Percentiles rank a stretch among this genome's conserved stretches.
phyloP scores from a whole-genome alignment of 2,113 vertebrate species.

The Cyprinus carpio region DNA sequence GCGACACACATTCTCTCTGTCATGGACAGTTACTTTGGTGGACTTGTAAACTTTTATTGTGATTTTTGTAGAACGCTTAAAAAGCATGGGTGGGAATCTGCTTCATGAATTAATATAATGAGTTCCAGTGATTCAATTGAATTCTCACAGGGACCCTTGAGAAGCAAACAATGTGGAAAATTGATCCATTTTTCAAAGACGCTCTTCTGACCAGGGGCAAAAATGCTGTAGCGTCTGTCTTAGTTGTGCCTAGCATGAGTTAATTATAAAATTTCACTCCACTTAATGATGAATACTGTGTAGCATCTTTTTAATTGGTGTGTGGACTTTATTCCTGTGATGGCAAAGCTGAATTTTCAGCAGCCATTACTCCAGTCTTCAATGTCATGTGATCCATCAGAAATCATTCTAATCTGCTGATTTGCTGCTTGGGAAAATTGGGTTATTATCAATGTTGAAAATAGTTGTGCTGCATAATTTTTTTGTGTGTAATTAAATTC shows the following conservation, averaged over 20 bases:
- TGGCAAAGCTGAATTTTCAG: background rate
- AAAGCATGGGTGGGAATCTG: background rate
- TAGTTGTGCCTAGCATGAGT: background rate
- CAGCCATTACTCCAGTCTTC: background rate
- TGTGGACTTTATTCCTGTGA: background rate
- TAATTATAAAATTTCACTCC: slow-evolving; percentile 43
- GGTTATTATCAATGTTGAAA: no score
- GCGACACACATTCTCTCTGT: background rate
- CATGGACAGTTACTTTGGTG: slow-evolving; percentile 11
- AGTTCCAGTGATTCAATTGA: slow-evolving; percentile 34
- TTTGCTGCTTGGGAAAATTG: background rate
- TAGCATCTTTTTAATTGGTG: background rate
- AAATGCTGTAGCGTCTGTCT: background rate
- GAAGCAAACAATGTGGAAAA: slow-evolving; percentile 29
- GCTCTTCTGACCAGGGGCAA: background rate
- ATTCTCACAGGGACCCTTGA: slow-evolving; percentile 24
- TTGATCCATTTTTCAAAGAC: background rate
- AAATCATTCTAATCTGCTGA: background rate
- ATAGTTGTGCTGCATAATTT: no score
- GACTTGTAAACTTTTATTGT: slow-evolving; percentile 25
- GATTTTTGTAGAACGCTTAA: background rate
- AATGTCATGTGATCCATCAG: background rate
- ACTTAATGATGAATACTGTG: slow-evolving; percentile 44
- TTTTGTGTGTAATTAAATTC: background rate
- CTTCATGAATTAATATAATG: background rate